Conservation (phyloP, 1,140 invertebrate genomes). For the Asobara japonica region DNA sequence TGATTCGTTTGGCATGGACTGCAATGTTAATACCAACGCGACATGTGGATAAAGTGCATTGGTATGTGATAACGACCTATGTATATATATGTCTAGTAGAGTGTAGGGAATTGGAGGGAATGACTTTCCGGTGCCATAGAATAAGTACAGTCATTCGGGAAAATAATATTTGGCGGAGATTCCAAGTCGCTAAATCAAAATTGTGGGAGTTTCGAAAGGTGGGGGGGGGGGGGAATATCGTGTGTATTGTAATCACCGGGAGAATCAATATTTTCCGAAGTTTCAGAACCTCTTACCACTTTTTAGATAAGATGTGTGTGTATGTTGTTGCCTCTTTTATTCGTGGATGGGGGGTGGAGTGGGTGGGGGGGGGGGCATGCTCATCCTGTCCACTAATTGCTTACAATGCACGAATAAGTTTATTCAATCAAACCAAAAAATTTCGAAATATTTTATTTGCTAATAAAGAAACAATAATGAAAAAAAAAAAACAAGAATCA, state of each 20-base stretch:
- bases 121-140: not conserved
- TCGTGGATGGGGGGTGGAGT: no score
- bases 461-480: not conserved
- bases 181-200: not conserved
- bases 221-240: no score
- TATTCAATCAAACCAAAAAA: no score
- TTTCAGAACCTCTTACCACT: no score
- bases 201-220: no score
- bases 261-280: no score
- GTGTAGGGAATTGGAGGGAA: not conserved
- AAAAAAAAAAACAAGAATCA: not conserved
- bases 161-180: not conserved
- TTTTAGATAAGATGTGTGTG: no score
- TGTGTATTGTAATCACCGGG: no score
- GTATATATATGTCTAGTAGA: not conserved
- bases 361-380: no score
- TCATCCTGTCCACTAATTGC: no score
- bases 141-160: not conserved
- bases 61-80: constrained; percentile 2
- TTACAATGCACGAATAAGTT: no score
- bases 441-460: not conserved
- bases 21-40: not conserved
- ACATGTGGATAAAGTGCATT: not conserved
- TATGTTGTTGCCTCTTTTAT: no score
- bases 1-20: not conserved